Percentiles rank a stretch among this genome's conserved stretches.
Conservation (phyloP, 2,113 vertebrate species). For the Alligator mississippiensis region DNA sequence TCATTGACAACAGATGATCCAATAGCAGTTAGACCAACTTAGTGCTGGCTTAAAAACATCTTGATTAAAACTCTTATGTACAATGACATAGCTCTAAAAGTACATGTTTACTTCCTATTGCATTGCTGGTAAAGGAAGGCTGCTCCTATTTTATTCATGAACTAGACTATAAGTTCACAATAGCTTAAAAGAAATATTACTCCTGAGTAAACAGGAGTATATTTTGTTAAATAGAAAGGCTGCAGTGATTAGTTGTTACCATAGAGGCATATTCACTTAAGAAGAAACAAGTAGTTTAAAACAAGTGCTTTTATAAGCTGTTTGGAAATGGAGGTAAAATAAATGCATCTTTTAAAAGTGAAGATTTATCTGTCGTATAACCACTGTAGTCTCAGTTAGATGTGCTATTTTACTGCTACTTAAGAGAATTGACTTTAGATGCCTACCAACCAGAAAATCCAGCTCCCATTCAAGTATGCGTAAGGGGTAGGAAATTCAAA, state of each 20-base stretch:
- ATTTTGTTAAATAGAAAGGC: background rate
- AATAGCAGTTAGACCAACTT: background rate
- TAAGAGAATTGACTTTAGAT: background rate
- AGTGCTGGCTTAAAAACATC: background rate
- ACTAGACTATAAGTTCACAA: background rate
- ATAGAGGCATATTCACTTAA: background rate
- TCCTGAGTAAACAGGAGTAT: background rate
- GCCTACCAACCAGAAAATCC: background rate
- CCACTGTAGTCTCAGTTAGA: background rate
- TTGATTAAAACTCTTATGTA: background rate
- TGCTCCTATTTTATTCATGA: background rate
- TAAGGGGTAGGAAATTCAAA: background rate
- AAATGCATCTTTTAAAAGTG: background rate
- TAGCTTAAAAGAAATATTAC: background rate
- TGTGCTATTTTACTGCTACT: background rate
- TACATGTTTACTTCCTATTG: background rate
- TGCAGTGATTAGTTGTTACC: background rate
- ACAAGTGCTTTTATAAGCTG: background rate
- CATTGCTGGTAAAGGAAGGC: background rate
- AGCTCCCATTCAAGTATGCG: background rate
- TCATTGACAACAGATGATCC: background rate
- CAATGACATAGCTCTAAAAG: background rate
- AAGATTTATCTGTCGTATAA: accelerated
- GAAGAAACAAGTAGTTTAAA: background rate
- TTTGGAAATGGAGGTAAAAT: background rate